phyloP scores from a whole-genome alignment of 2,888 invertebrate species.

The Agonopterix alstromeriana region DNA sequence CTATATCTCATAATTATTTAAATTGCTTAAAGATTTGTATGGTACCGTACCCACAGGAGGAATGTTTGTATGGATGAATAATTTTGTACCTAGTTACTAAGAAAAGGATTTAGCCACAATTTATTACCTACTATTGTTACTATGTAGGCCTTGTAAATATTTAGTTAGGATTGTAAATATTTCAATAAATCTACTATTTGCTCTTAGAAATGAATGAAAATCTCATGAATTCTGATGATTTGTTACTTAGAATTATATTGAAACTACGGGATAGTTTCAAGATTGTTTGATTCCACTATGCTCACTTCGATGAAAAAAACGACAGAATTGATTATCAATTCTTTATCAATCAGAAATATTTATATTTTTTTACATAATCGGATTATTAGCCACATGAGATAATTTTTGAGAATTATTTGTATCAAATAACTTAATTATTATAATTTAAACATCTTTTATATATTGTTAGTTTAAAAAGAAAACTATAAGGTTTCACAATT shows the following conservation, averaged over 20 bases:
- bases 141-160: constrained; percentile 3
- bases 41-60: not conserved
- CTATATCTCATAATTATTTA: no score
- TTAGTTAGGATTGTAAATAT: constrained; percentile 1
- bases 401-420: constrained; percentile 1
- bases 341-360: no score
- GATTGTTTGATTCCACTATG: no score
- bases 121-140: not conserved
- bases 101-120: not conserved
- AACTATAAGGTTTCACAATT: no score
- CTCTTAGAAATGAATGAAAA: not conserved
- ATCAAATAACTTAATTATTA: constrained; percentile 9
- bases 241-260: not conserved
- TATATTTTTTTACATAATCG: no score
- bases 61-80: not conserved
- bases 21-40: no score
- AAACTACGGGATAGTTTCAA: no score
- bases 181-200: not conserved
- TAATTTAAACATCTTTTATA: not conserved
- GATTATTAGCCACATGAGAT: not conserved
- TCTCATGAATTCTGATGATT: not conserved
- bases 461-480: no score
- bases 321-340: no score
- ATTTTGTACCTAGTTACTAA: not conserved
- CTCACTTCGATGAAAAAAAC: no score